Conservation (phyloP, 2,797 vertebrate species). For the Balearica regulorum region DNA sequence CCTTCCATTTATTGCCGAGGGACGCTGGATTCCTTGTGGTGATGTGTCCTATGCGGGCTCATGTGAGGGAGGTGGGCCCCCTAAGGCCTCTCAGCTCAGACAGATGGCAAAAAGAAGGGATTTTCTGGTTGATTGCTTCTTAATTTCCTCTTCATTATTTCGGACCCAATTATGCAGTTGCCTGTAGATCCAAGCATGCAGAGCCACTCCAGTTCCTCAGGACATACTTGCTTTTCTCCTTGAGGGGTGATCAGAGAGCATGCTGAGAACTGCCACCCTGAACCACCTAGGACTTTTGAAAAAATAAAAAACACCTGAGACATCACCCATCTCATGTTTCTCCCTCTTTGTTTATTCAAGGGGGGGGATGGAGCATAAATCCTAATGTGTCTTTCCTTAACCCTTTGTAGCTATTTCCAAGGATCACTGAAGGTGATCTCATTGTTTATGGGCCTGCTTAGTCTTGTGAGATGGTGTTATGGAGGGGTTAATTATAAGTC, state of each 20-base stretch:
- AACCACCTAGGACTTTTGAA: background rate
- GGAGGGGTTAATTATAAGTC: background rate
- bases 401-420: background rate
- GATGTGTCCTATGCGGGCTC: fast-evolving
- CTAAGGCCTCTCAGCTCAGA: background rate
- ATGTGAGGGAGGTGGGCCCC: fast-evolving
- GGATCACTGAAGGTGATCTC: background rate
- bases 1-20: background rate
- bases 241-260: background rate
- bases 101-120: background rate
- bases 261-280: background rate
- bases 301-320: background rate
- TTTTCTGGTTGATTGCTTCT: background rate
- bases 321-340: background rate
- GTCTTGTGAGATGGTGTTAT: background rate
- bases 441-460: background rate
- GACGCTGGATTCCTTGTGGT: background rate
- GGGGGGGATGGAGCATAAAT: background rate
- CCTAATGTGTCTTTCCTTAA: background rate
- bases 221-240: background rate
- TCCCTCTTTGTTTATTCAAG: background rate
- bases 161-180: background rate
- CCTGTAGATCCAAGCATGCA: background rate
- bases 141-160: background rate
- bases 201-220: background rate